Evolutionary conservation across 2,888 invertebrate genomes (phyloP), one percentile per base, ranked within the genome.

Genomic region (Synanthedon vespiformis): DNA sequence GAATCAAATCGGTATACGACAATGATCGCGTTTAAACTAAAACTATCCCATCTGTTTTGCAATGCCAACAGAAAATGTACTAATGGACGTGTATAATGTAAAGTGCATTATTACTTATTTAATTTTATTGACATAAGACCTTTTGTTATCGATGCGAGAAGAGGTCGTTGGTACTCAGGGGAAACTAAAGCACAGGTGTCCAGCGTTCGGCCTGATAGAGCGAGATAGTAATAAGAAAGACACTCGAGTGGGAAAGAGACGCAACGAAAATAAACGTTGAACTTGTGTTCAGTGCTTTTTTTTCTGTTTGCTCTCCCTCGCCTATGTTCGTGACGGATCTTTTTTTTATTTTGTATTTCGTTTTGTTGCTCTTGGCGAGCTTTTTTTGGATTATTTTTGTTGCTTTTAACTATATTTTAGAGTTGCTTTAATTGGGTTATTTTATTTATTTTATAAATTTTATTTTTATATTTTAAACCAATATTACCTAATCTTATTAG

Each of bases 121-220:
- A 56, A 53, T 58, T 58, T 64, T 59, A 58, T 59, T 56, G 53
- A 63, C 68, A 63, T 86, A 72, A 61, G 75, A 61, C 72, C 59
- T 80, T 81, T 69, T 60, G 67, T 61, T 61, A 62, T 67, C 66
- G 59, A 64, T 59, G 59, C 55, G 52, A 61, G 63, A 71, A 84
- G 85, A 87, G 87, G 87, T 87, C 87, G 87, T 85, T 87, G 87
- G 84, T 85, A 87, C 87, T 85, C 80, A 74, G 80, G 84, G 87
- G 86, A 87, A 85, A 86, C 85, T 86, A 82, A 87, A 86, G 87
- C 87, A 87, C 87, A 87, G 87, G 87, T 87, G 87, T 87, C 85
- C 87, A 84, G 80, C 87, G 87, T 79, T 87, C 82, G 79, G 80
- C 67, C 72, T 61, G 78, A 56, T 60, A 61, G 75, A 83, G 59